Evolutionary conservation across 2,797 vertebrate species (phyloP).

Genomic region (Urosaurus nigricauda): DNA sequence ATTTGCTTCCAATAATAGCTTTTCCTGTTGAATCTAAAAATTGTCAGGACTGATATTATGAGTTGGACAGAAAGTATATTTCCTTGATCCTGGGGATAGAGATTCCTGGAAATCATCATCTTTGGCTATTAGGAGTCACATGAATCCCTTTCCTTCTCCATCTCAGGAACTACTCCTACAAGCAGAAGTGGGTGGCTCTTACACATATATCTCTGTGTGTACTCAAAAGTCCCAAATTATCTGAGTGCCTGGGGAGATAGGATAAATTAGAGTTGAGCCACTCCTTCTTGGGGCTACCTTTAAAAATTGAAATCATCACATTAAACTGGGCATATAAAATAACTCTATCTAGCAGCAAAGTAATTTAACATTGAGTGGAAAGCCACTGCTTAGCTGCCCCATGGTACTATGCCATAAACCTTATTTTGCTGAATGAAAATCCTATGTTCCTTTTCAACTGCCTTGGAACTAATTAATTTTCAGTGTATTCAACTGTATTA

Average conservation of each 20-base stretch:
- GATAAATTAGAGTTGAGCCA: not conserved
- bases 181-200: not conserved
- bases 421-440: slow-evolving; percentile 61
- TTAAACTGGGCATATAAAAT: not conserved
- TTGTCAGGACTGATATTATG: not conserved
- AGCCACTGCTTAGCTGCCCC: slow-evolving; percentile 51
- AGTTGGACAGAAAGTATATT: not conserved
- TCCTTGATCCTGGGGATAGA: not conserved
- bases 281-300: not conserved
- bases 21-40: not conserved
- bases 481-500: slow-evolving; percentile 62
- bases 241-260: not conserved
- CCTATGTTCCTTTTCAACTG: slow-evolving; percentile 55
- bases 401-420: slow-evolving; percentile 47
- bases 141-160: not conserved
- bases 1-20: too few relatives aligned
- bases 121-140: not conserved
- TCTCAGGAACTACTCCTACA: not conserved
- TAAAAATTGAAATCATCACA: not conserved
- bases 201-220: not conserved
- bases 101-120: not conserved
- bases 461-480: slow-evolving; percentile 69
- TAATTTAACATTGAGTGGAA: slow-evolving; percentile 52
- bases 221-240: not conserved
- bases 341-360: slow-evolving; percentile 33